Evolutionary conservation across 2,113 vertebrate species (phyloP).

Genomic region (Tor tambroides): DNA sequence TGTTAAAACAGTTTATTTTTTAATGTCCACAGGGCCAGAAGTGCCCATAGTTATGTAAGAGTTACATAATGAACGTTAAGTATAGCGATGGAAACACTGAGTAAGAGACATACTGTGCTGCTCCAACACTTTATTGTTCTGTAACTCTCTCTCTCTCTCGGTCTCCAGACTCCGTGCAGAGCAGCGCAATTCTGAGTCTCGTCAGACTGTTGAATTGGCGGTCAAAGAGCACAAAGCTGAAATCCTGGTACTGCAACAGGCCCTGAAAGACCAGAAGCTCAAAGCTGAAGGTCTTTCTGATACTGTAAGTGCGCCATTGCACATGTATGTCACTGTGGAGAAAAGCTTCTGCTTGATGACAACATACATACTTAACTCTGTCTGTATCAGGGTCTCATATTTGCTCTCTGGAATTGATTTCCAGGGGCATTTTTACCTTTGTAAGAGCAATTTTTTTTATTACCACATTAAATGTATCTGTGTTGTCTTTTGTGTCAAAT

Average conservation of each 20-base stretch:
- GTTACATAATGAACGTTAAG: neutral
- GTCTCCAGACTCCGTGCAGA: slow-evolving; percentile 86
- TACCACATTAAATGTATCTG: no score
- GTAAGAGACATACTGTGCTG: neutral
- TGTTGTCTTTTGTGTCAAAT: no score
- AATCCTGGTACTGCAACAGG: slow-evolving; percentile 94
- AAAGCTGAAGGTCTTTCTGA: slow-evolving; percentile 97
- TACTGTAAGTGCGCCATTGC: slow-evolving; percentile 78
- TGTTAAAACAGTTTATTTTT: neutral
- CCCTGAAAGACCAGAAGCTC: slow-evolving; percentile 96
- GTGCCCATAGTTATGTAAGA: neutral
- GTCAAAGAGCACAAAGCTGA: slow-evolving; percentile 98
- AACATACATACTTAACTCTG: neutral
- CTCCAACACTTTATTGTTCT: neutral
- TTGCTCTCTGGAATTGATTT: no score
- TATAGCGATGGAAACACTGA: neutral
- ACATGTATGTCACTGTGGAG: neutral
- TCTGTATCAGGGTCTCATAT: neutral
- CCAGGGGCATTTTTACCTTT: no score
- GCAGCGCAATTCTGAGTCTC: slow-evolving; percentile 94
- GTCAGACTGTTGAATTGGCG: slow-evolving; percentile 92
- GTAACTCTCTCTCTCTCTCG: neutral
- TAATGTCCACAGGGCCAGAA: neutral
- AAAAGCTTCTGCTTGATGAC: neutral
- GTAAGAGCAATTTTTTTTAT: no score